Evolutionary conservation across 2,113 vertebrate genomes (phyloP).

Genomic region (Odocoileus hemionus): DNA sequence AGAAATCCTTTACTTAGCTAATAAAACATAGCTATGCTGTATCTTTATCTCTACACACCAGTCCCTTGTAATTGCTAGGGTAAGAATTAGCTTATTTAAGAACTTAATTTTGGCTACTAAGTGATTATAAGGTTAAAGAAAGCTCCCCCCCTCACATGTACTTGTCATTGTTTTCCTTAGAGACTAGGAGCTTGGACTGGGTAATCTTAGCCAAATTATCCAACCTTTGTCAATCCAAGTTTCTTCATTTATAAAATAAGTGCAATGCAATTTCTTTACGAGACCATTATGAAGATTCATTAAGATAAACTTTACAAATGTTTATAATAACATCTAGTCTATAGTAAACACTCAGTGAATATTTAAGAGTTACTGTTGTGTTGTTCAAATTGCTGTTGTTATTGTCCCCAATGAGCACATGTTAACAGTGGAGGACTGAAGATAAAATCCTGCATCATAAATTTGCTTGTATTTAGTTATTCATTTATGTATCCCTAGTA

Average conservation of each 20-base stretch:
- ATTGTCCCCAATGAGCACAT: not conserved
- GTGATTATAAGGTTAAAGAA: not conserved
- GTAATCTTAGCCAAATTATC: not conserved
- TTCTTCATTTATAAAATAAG: not conserved
- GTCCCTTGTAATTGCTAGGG: not conserved
- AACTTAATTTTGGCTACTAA: not conserved
- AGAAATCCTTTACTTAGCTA: not conserved
- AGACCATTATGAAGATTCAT: not conserved
- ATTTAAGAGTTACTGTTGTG: not conserved
- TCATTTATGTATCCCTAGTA: not conserved
- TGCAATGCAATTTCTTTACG: not conserved
- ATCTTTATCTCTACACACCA: not conserved
- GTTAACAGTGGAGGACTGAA: not conserved
- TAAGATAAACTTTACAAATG: not conserved
- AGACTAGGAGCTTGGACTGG: not conserved
- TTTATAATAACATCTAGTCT: not conserved
- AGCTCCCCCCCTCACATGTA: accelerated
- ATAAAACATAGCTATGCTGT: not conserved
- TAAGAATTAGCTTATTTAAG: not conserved
- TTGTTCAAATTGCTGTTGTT: not conserved
- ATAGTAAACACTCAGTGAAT: not conserved
- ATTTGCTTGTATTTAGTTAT: not conserved
- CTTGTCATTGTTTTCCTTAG: not conserved
- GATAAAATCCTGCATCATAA: accelerated
- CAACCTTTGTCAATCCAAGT: not conserved